phyloP scores from a whole-genome alignment of 2,113 vertebrate species.

The Brachyhypopomus gauderio region DNA sequence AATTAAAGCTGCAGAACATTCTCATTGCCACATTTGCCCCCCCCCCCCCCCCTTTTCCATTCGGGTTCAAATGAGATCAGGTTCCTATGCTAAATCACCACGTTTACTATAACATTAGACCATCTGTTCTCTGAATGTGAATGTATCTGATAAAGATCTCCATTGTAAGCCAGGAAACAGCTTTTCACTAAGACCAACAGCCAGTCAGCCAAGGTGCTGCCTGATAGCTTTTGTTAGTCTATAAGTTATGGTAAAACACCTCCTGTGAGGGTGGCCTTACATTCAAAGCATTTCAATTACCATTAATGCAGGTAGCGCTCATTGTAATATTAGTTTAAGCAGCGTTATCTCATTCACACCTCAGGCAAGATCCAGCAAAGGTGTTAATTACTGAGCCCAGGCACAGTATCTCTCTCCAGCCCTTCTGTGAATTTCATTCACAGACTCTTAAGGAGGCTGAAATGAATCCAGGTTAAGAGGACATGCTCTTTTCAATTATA shows the following conservation, averaged over 20 bases:
- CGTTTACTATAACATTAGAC: conserved; percentile 53
- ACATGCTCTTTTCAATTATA: too few relatives aligned
- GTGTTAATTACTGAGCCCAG: conserved; percentile 41
- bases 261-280: conserved; percentile 41
- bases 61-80: conserved; percentile 54
- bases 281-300: conserved; percentile 48
- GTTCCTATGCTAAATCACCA: conserved; percentile 41
- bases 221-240: conserved; percentile 55
- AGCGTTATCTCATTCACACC: conserved; percentile 31
- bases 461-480: too few relatives aligned
- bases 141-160: conserved; percentile 62
- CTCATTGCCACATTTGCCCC: conserved; percentile 44
- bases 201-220: conserved; percentile 32
- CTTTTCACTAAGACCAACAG: conserved; percentile 55
- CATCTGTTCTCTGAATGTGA: conserved; percentile 49
- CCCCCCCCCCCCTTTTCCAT: conserved; percentile 31
- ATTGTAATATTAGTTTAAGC: conserved; percentile 52
- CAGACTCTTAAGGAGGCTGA: too few relatives aligned
- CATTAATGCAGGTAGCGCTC: conserved; percentile 38
- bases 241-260: conserved; percentile 57
- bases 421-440: neutral
- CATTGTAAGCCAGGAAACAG: conserved; percentile 54
- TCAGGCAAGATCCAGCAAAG: conserved; percentile 39
- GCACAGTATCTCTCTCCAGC: conserved; percentile 17
- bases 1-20: neutral